A percentile compares a stretch with the other conserved stretches of the same genome.
Conservation (phyloP, 2,113 vertebrate species). For the Thamnophis sirtalis region DNA sequence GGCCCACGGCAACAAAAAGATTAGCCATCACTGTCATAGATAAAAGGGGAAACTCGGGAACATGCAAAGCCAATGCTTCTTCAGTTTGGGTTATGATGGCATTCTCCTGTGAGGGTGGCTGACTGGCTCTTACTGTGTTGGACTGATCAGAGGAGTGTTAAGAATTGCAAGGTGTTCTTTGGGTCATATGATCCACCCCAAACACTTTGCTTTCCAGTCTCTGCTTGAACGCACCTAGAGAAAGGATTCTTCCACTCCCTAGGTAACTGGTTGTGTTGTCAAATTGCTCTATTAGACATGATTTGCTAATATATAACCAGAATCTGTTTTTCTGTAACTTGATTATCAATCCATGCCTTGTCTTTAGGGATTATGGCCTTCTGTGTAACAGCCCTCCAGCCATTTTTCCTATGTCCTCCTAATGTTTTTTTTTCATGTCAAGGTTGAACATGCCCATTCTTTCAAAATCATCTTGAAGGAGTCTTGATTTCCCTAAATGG, state of each 20-base stretch:
- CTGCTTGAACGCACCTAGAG: background rate
- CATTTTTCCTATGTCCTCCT: too few relatives aligned
- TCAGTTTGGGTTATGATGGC: background rate
- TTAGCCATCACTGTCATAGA: background rate
- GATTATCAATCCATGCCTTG: background rate
- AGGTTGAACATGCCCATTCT: background rate
- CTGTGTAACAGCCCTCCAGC: background rate
- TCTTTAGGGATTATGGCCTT: background rate
- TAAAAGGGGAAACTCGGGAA: background rate
- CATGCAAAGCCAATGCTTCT: background rate
- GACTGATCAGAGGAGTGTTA: background rate
- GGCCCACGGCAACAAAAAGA: too few relatives aligned
- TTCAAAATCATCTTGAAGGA: background rate
- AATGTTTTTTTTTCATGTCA: background rate
- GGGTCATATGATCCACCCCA: background rate
- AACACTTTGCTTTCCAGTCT: background rate
- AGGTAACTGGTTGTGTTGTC: background rate
- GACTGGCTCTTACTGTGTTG: background rate
- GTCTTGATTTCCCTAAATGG: background rate
- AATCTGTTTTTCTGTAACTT: background rate
- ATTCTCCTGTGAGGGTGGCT: background rate
- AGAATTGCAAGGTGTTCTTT: background rate
- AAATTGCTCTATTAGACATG: background rate
- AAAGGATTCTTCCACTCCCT: background rate
- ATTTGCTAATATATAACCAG: background rate